Evolutionary conservation across 2,888 invertebrate genomes (phyloP), one percentile per base, ranked within the genome.

Genomic region (Steinernema carpocapsae): DNA sequence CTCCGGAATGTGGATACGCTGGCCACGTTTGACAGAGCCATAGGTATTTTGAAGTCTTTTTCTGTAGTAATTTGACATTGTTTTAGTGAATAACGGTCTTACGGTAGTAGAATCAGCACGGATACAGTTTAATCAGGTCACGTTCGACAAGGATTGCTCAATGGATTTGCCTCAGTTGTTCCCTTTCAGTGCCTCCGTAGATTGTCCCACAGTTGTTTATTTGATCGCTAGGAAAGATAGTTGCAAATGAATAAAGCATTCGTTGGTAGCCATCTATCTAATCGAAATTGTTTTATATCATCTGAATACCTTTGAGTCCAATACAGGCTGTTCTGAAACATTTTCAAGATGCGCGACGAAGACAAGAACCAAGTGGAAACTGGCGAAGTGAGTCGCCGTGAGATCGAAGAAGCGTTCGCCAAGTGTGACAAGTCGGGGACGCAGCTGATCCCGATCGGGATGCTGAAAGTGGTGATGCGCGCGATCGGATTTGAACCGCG

Each of bases 401-500:
- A 64, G 64, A 64, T 64, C 29, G 64, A 64, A 32, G 64, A 64
- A 32, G 64, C 64, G 3, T 64, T 64, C 37, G 29, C 64, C 17
- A 64, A 32, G 29, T 64, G 64, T n/a, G 64, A 64, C 32, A 64
- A 64, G 32, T 32, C 37, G 32, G 64, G 64, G 1, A 6, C 32
- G 2, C 64, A 64, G 64, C 29, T 64, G 17, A 64, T 64, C 19
- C 64, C 64, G 14, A 64, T 64, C 32, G 64, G 32, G 17, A 64
- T 64, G 64, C 37, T 64, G 32, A 64, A 91, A 91, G 89, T 91
- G 78, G 96, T 95, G 0, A 94, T 97, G 85, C 90, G 97, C 80
- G 97, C 97, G 0, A 90, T 99, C 17, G 97, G 97, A 0, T 97
- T 97, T 90, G 97, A 99, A 88, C 97, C 97, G 0, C 94, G 94